These are phyloP conservation scores for Calidris pugnax DNA, from an alignment of 2,113 vertebrate genomes.

Conservation along the genomic window DNA sequence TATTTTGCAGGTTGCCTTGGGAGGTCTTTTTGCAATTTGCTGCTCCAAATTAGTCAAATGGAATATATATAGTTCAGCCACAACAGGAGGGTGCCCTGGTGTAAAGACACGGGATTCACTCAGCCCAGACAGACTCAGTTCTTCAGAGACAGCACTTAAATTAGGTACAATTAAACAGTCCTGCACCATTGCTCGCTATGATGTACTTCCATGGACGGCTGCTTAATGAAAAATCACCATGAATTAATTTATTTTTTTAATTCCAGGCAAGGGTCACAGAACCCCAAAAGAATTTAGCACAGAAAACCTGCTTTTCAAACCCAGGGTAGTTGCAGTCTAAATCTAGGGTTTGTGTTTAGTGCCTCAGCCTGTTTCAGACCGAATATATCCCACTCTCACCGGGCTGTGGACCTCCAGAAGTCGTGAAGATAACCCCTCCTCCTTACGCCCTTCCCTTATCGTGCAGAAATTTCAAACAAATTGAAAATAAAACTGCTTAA, in stretches of 20 bases:
- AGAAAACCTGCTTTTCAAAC: background rate
- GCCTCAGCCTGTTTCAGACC: background rate
- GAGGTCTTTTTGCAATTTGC: background rate
- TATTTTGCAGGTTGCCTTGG: background rate
- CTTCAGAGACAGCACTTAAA: background rate
- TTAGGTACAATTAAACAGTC: background rate
- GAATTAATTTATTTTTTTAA: background rate
- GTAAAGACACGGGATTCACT: background rate
- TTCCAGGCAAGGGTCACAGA: background rate
- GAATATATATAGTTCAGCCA: background rate
- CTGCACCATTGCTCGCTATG: background rate
- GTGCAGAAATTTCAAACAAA: background rate
- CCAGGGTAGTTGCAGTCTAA: background rate
- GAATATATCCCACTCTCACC: background rate
- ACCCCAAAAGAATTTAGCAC: background rate
- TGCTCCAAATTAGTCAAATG: background rate
- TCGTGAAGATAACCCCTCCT: background rate
- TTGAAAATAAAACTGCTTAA: conserved; percentile 10
- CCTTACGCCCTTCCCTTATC: background rate
- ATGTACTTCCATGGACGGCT: background rate
- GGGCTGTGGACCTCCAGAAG: background rate
- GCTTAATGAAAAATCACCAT: background rate
- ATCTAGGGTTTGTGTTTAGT: background rate
- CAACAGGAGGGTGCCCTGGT: background rate
- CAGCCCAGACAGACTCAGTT: background rate